Evolutionary conservation across 2,113 vertebrate genomes (phyloP).

Genomic region (Petaurus breviceps): DNA sequence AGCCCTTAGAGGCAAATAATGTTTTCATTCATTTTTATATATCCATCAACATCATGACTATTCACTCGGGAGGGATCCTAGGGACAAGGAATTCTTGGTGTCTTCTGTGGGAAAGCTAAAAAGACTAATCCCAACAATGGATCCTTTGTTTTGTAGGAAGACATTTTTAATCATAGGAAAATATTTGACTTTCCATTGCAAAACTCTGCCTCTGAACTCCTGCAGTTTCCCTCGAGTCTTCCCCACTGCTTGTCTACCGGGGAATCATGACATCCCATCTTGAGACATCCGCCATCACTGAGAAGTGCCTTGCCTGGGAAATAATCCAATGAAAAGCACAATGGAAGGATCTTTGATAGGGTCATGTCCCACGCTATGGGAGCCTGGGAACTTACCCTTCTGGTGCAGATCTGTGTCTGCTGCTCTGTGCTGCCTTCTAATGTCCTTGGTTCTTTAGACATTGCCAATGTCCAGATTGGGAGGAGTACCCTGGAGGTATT

Average conservation of each 20-base stretch:
- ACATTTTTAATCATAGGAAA: slow-evolving; percentile 55
- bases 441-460: background rate
- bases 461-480: background rate
- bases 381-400: slow-evolving; percentile 27
- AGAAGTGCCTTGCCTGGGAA: slow-evolving; percentile 20
- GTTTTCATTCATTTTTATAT: background rate
- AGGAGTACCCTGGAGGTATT: background rate
- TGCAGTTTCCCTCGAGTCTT: slow-evolving; percentile 10
- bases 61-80: background rate
- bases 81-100: background rate
- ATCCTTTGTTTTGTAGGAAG: slow-evolving; percentile 66
- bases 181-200: slow-evolving; percentile 69
- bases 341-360: background rate
- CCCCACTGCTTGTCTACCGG: slow-evolving; percentile 41
- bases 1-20: background rate
- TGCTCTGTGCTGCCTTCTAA: background rate
- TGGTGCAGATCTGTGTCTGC: background rate
- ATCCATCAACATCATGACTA: background rate
- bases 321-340: background rate
- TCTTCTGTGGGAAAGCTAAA: background rate
- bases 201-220: slow-evolving; percentile 41
- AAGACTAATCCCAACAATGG: slow-evolving; percentile 36
- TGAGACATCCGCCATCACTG: background rate
- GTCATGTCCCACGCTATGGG: background rate
- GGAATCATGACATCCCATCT: background rate